Base-by-base conservation (phyloP, 2,888 invertebrate genomes). In the Biston betularia region DNA sequence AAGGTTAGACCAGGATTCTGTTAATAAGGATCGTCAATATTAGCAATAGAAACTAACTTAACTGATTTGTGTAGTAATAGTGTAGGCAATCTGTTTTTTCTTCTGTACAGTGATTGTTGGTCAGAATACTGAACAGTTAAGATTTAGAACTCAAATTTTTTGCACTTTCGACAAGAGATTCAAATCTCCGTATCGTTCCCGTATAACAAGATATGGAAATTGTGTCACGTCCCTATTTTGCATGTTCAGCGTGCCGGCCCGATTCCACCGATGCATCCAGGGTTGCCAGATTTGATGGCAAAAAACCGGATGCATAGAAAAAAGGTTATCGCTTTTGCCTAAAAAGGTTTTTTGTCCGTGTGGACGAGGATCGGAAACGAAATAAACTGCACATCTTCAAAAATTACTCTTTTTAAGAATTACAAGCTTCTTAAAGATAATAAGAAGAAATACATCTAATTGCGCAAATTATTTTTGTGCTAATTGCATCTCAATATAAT, bases 141-240 rank as follows among this genome's bases (percentile, higher is more conserved):
- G 57, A 59, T 42, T 52, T 48, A 42, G 8, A 15, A 6, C 48
- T 48, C 46, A 14, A 24, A 58, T 56, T 63, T 68, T 59, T 63
- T 50, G 55, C 63, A 56, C 58, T 60, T n/a, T 45, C 50, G 40
- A 59, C 74, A 75, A 75, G 74, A 73, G 76, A 79, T 77, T 77
- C 75, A 75, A 76, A 77, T 79, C 76, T 75, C 72, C 73, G 73
- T 75, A 73, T 74, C 73, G 77, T 74, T 78, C 75, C 74, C 75
- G 72, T 64, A 79, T 76, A 78, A 76, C 76, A 75, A 75, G 77
- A 79, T 80, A 83, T 83, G 81, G 77, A 82, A 82, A 83, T 80
- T 69, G 74, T 74, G 76, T 80, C 84, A 83, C 84, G 82, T 80
- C 75, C 70, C 69, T 71, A 74, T 75, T 76, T 78, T 75, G 75